Evolutionary conservation across 2,113 vertebrate species (phyloP).

Genomic region (Elachura formosa): DNA sequence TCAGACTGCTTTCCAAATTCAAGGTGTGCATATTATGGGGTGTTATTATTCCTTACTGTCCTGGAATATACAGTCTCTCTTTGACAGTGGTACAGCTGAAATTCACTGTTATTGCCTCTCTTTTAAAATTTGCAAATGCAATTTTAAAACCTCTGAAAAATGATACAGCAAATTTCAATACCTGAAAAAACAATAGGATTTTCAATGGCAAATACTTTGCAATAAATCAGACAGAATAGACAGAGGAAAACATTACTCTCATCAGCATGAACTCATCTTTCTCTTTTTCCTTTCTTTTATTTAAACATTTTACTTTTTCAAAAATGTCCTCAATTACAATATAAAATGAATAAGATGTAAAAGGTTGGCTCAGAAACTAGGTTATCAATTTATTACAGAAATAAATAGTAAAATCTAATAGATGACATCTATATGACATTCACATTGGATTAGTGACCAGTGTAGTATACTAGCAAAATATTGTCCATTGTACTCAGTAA

Average conservation of each 20-base stretch:
- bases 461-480: conserved; percentile 52
- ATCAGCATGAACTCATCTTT: not conserved
- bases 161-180: conserved; percentile 53
- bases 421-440: conserved; percentile 56
- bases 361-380: conserved; percentile 63
- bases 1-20: conserved; percentile 38
- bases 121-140: conserved; percentile 44
- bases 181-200: conserved; percentile 58
- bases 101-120: conserved; percentile 4
- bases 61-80: not conserved
- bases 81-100: conserved; percentile 1
- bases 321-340: conserved; percentile 40
- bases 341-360: conserved; percentile 51
- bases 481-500: conserved; percentile 40
- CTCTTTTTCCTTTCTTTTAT: not conserved
- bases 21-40: not conserved
- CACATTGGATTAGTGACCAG: conserved; percentile 64
- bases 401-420: conserved; percentile 66
- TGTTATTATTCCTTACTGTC: conserved; percentile 3
- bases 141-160: conserved; percentile 51
- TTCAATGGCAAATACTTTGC: conserved; percentile 49
- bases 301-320: not conserved
- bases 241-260: not conserved
- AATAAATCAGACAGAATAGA: conserved; percentile 61
- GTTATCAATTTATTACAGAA: conserved; percentile 73